These are phyloP conservation scores for Trididemnum clinides DNA, from an alignment of 23 tunicate genomes.

Conservation along the genomic window DNA sequence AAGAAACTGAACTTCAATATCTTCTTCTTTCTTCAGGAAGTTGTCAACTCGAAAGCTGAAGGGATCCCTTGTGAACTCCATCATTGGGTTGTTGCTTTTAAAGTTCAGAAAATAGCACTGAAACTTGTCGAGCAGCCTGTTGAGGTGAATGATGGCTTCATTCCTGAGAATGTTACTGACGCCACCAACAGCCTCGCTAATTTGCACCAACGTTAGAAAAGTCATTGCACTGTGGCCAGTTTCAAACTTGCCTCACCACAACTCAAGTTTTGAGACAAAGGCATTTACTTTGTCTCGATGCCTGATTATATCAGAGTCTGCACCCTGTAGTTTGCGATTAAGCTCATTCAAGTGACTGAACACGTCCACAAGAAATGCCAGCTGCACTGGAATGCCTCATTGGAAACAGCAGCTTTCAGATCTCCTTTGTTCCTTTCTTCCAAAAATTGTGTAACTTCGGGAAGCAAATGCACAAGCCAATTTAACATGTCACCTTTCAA, in stretches of 20 bases:
- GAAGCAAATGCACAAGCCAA: slow-evolving; percentile 10
- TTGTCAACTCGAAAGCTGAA: too few species aligned
- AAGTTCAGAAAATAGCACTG: not conserved
- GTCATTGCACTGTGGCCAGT: slow-evolving; percentile 14
- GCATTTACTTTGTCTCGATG: not conserved
- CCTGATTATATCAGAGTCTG: slow-evolving; percentile 3
- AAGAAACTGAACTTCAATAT: not conserved
- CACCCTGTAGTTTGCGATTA: not conserved
- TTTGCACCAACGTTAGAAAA: slow-evolving; percentile 5
- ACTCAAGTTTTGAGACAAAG: not conserved
- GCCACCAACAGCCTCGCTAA: slow-evolving; percentile 4
- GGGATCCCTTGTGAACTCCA: too few species aligned
- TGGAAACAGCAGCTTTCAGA: slow-evolving; percentile 17
- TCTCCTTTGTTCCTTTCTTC: too few species aligned
- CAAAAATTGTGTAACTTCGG: slow-evolving; percentile 10
- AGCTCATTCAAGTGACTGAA: slow-evolving; percentile 17
- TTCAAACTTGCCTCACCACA: slow-evolving; percentile 5
- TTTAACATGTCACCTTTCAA: slow-evolving; percentile 9
- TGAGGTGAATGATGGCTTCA: slow-evolving; percentile 9
- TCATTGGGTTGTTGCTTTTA: slow-evolving; percentile 9
- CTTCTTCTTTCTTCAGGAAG: not conserved
- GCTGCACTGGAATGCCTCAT: slow-evolving; percentile 21
- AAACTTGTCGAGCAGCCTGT: slow-evolving; percentile 11
- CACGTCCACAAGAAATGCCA: slow-evolving; percentile 7
- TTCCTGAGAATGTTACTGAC: slow-evolving; percentile 1